A percentile compares a stretch with the other conserved stretches of the same genome.
These are phyloP conservation scores for Zosterops pallidus DNA, from an alignment of 2,113 vertebrate species.

Conservation along the genomic window DNA sequence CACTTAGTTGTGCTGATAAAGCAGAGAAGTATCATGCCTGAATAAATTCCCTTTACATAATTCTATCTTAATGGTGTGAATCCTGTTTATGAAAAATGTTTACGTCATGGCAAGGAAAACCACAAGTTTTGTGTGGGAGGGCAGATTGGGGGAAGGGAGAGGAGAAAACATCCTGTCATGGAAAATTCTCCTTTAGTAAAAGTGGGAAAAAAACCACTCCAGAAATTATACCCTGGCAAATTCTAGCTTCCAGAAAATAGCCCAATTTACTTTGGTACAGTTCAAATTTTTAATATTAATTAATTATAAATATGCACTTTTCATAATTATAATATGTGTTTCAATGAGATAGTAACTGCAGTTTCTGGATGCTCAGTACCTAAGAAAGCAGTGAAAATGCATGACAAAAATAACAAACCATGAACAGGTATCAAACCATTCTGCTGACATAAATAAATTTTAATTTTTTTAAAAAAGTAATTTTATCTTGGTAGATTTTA, in stretches of 20 bases:
- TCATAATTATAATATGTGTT: neutral
- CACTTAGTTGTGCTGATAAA: neutral
- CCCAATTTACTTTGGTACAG: neutral
- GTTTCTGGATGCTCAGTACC: neutral
- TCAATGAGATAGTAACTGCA: neutral
- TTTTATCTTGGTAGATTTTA: constrained; percentile 19
- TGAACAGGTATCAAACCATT: neutral
- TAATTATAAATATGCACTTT: neutral
- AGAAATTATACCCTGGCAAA: neutral
- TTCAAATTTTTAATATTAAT: neutral
- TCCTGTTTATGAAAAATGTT: neutral
- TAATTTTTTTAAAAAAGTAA: neutral
- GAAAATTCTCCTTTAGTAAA: neutral
- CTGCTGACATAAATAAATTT: neutral
- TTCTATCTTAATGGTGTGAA: neutral
- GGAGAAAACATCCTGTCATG: neutral
- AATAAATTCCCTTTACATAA: neutral
- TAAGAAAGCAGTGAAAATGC: neutral
- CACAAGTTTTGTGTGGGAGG: neutral
- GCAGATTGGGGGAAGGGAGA: neutral
- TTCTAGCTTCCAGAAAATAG: neutral
- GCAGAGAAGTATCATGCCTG: neutral
- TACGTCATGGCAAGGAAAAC: neutral
- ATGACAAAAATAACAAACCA: neutral
- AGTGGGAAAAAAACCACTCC: neutral